These are phyloP conservation scores for Knipowitschia caucasica DNA, from an alignment of 2,797 vertebrate genomes.

Conservation along the genomic window DNA sequence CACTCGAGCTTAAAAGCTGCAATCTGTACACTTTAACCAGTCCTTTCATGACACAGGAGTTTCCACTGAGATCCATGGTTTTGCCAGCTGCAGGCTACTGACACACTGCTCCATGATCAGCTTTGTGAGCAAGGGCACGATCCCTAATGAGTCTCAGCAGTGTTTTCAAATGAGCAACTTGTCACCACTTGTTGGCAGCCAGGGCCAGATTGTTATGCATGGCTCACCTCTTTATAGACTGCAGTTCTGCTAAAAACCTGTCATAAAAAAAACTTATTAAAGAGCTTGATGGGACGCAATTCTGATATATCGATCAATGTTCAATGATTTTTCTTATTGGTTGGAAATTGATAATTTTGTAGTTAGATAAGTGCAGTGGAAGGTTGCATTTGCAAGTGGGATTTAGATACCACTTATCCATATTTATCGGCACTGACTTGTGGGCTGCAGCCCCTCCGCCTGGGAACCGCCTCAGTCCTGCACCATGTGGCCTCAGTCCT, in stretches of 20 bases:
- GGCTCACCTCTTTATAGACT: slow-evolving; percentile 1
- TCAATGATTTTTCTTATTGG: too few relatives aligned
- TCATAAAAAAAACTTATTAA: background rate
- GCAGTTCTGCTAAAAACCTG: background rate
- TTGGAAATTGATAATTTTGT: background rate
- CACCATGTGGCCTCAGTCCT: too few relatives aligned
- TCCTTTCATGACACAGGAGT: background rate
- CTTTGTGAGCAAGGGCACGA: slow-evolving; percentile 11
- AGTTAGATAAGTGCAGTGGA: too few relatives aligned
- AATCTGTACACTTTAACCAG: background rate
- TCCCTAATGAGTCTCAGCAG: slow-evolving; percentile 5
- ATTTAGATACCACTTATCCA: too few relatives aligned
- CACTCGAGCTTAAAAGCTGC: background rate
- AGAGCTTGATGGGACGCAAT: background rate
- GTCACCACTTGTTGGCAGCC: background rate
- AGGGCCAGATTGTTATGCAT: background rate
- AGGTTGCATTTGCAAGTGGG: too few relatives aligned
- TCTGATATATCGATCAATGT: too few relatives aligned
- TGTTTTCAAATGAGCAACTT: slow-evolving; percentile 13
- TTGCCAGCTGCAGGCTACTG: background rate
- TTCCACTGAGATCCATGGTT: background rate
- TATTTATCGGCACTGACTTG: too few relatives aligned
- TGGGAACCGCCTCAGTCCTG: too few relatives aligned
- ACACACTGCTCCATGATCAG: background rate
- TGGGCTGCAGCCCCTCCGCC: too few relatives aligned